Evolutionary conservation across 2,888 invertebrate genomes (phyloP), one percentile per base, ranked within the genome.

Genomic region (Ellobium chinense): DNA sequence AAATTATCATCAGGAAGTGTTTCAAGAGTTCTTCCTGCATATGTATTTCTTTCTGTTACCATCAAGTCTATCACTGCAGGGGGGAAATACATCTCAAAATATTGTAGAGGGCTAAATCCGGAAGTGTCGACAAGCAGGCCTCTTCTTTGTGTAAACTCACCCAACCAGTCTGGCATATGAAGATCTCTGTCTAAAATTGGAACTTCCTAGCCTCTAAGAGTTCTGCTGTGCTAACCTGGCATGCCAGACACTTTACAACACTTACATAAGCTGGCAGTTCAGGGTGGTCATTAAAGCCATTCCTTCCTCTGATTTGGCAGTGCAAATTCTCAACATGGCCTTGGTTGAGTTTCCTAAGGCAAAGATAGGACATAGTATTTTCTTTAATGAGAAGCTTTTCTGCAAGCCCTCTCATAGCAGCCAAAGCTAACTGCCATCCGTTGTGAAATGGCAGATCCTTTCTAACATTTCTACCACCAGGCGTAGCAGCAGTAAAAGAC

Each of bases 181-280:
- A n/a, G n/a, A n/a, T n/a, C n/a, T n/a, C n/a, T n/a, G n/a, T n/a
- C n/a, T n/a, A n/a, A n/a, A n/a, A n/a, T n/a, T n/a, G n/a, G n/a
- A n/a, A n/a, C n/a, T n/a, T n/a, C n/a, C n/a, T 18, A 77, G 79
- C 56, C 77, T 74, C 18, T 83, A 46, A 18, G 7, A 46, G 18
- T 46, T 46, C 46, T 46, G 46, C 7, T 7, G 46, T 46, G 18
- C 46, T 46, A 18, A 46, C 18, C 46, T 46, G 46, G 18, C 46
- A 46, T 46, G 46, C 46, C 46, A 46, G 46, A 46, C 46, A 46
- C 46, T 46, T 46, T 18, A 46, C 9, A 12, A 18, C 46, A 46
- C 18, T 46, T 12, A 46, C 46, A 46, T 46, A 46, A 46, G 9
- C 46, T 18, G 18, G 46, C 46, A 46, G 46, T 18, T 12, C 18